Base-by-base conservation (phyloP, 2,113 vertebrate genomes). In the Burhinus oedicnemus region DNA sequence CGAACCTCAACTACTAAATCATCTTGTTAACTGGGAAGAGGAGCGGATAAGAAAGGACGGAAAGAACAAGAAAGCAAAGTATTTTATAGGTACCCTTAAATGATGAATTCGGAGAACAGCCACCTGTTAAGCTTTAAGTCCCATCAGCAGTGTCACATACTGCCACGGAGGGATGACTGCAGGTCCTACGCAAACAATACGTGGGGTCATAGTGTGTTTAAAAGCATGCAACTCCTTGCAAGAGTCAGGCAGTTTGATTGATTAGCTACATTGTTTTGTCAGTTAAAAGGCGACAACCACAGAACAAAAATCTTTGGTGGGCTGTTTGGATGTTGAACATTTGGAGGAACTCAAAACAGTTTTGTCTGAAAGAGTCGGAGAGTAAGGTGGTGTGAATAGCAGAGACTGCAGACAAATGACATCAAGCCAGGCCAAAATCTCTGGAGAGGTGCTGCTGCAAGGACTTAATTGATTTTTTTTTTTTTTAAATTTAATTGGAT, bases 381-480 rank as follows among this genome's bases (percentile, higher is more conserved):
- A 80, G 55, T 17, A 83, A 64, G 20, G 29, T 10, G 34, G 60
- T n/a, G 6, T 47, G 36, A 83, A 32, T 3, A 83, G 2, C 34
- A 47, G 89, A 26, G 54, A 47, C 34, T 26, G 22, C 61, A 69
- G 38, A 58, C 18, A 36, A 91, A 89, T 9, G 34, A 77, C 40
- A 89, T 47, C 17, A 74, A 47, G 7, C 20, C 26, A 74, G 30
- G 27, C 12, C 44, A 77, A 77, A 87, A 70, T 45, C 38, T 47
- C 69, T n/a, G 25, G 40, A 84, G 47, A 74, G 20, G 9, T 65
- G 51, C 21, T 84, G 69, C 69, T 18, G 2, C 23, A 74, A 90
- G 60, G 62, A 57, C 7, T 44, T 84, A 5, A 55, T 1, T 45
- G 54, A n/a, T 23, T 1, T 0, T 0, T 8, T 51, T n/a, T 42